Conservation (phyloP, 2,113 vertebrate genomes). For the Gymnarchus niloticus region DNA sequence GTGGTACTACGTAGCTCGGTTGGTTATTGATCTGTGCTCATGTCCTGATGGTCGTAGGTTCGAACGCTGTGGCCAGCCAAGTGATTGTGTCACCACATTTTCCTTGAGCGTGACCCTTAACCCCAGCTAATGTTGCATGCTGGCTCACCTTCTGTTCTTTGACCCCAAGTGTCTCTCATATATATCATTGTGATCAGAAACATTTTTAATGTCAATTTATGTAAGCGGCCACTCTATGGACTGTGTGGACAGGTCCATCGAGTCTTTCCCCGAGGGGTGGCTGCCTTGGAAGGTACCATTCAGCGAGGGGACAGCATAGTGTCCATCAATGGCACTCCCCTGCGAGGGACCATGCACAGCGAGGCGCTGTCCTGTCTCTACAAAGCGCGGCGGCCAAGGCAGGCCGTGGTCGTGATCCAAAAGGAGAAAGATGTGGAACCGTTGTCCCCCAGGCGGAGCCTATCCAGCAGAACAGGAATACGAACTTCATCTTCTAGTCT, state of each 20-base stretch:
- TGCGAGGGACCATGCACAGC: slow-evolving; percentile 71
- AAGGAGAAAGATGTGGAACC: slow-evolving; percentile 56
- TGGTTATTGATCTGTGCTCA: no score
- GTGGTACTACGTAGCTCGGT: no score
- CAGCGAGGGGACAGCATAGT: slow-evolving; percentile 76
- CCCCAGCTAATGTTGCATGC: no score
- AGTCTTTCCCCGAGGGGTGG: slow-evolving; percentile 80
- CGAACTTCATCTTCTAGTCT: slow-evolving; percentile 44
- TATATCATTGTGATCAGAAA: neutral
- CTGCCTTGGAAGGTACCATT: slow-evolving; percentile 77
- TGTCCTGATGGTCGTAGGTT: no score
- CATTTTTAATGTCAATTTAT: neutral
- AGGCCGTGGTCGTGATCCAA: slow-evolving; percentile 70
- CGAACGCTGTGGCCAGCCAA: no score
- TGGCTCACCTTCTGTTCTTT: no score
- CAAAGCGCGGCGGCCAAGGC: slow-evolving; percentile 68
- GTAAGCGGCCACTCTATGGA: neutral
- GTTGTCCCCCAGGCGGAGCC: slow-evolving; percentile 46
- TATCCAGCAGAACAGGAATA: slow-evolving; percentile 44
- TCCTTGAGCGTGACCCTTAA: no score
- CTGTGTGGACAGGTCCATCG: slow-evolving; percentile 74
- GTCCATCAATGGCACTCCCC: slow-evolving; percentile 74
- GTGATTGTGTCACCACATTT: no score
- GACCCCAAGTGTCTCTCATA: no score
- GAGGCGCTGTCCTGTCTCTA: slow-evolving; percentile 79